Base-by-base conservation (phyloP, 2,888 invertebrate species). In the Thymelicus sylvestris region DNA sequence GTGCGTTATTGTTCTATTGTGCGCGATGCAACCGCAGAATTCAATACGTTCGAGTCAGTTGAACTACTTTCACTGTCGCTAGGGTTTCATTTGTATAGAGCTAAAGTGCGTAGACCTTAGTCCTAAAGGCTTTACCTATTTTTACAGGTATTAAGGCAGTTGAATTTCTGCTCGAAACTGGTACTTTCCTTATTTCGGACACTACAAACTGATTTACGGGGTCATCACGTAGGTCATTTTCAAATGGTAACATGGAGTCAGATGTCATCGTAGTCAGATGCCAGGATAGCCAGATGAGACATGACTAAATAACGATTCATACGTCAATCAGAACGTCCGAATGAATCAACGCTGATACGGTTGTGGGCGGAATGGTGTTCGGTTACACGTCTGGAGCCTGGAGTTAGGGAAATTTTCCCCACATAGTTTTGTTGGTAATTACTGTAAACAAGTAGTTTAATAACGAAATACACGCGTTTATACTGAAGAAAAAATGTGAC, bases 11-110 rank as follows among this genome's bases (percentile, higher is more conserved):
- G 55, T 55, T 55, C 55, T 12, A 50, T 63, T 63, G 63, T 63
- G 6, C 48, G 48, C 63, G 62, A 62, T 47, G 5, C 31, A 63
- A 63, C 63, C 63, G 50, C 63, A 63, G 19, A 64, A 64, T 52
- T 64, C 64, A 64, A 64, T 64, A 48, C 52, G 31, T 52, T 64
- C 38, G 64, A 38, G 38, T 63, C 15, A 31, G 48, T 50, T 64
- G 50, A 15, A 52, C 52, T 64, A 64, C 64, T 64, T 64, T 64
- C 64, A 50, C 64, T 64, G 39, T 48, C n/a, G 44, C 31, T 41
- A 44, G 10, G 60, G 60, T 60, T 15, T 60, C 60, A 41, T 41
- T 41, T 41, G 39, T 41, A 60, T 57, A 38, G 24, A 55, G 55
- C 12, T 12, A 19, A 57, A 57, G 57, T 57, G 38, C 57, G 57